Evolutionary conservation across 1,140 invertebrate species (phyloP).

Genomic region (Ips typographus): DNA sequence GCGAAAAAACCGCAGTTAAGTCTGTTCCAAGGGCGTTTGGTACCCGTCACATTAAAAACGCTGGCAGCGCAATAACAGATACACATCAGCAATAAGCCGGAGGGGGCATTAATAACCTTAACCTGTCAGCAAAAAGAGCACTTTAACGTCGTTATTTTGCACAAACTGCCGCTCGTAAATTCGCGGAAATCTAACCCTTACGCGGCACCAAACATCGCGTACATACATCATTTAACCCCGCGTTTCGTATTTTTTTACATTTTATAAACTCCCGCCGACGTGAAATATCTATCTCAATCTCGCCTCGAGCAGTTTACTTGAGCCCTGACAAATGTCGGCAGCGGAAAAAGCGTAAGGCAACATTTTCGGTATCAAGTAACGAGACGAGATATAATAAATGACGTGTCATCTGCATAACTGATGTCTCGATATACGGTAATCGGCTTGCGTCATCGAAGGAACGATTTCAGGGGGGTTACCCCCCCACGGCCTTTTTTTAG

Average conservation of each 20-base stretch:
- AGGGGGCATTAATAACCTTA: not conserved
- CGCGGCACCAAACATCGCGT: constrained; percentile 2
- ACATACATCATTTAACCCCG: constrained; percentile 14
- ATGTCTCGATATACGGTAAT: constrained; percentile 27
- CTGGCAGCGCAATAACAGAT: not conserved
- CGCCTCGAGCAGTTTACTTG: constrained; percentile 19
- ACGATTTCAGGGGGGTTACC: constrained; percentile 1
- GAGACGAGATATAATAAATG: constrained; percentile 27
- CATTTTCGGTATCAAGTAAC: constrained; percentile 26
- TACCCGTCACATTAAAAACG: not conserved
- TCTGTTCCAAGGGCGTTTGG: too few relatives aligned
- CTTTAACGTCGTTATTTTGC: constrained; percentile 3
- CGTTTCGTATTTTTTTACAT: constrained; percentile 14
- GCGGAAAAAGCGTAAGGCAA: constrained; percentile 21
- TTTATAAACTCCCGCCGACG: constrained; percentile 19
- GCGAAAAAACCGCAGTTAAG: too few relatives aligned
- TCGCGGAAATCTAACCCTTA: constrained; percentile 4
- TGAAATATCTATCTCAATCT: constrained; percentile 26
- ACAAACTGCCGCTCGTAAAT: not conserved
- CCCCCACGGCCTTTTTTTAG: too few relatives aligned
- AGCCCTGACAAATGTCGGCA: constrained; percentile 19
- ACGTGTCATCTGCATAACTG: constrained; percentile 26
- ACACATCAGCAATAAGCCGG: not conserved
- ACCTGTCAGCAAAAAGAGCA: constrained; percentile 1
- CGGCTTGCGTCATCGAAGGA: constrained; percentile 17